A percentile compares a stretch with the other conserved stretches of the same genome.
phyloP scores from a whole-genome alignment of 1,140 invertebrate species.

The Drosophila teissieri region DNA sequence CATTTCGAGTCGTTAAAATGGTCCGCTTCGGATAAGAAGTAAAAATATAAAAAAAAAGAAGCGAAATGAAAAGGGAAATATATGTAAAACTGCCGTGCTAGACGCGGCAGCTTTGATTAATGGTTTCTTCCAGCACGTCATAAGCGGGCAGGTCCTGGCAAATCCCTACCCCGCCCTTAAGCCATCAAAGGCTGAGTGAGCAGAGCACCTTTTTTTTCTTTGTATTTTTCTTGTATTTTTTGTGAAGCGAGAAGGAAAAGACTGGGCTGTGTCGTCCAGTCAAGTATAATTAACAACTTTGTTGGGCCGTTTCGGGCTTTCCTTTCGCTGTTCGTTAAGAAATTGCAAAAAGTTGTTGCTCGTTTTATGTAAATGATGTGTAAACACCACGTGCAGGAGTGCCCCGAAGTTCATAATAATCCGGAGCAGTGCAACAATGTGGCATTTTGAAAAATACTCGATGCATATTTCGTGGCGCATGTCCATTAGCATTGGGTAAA shows the following conservation, averaged over 20 bases:
- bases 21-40: conserved; percentile 28
- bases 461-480: conserved; percentile 77
- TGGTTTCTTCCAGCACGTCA: conserved; percentile 73
- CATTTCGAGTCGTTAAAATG: conserved; percentile 46
- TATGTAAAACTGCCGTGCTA: conserved; percentile 40
- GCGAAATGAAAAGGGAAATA: conserved; percentile 11
- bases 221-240: conserved; percentile 5
- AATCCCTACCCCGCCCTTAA: conserved; percentile 17
- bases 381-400: conserved; percentile 74
- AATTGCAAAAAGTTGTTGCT: conserved; percentile 62
- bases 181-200: conserved; percentile 37
- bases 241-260: neutral
- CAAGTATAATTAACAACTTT: conserved; percentile 84
- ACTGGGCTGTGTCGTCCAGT: conserved; percentile 61
- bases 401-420: conserved; percentile 45
- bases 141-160: conserved; percentile 60
- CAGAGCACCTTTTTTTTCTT: conserved; percentile 52
- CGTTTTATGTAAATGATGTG: conserved; percentile 82
- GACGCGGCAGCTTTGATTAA: conserved; percentile 62
- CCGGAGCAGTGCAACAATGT: conserved; percentile 36
- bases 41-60: conserved; percentile 31
- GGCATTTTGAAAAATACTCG: conserved; percentile 53
- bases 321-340: conserved; percentile 54
- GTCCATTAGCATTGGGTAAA: conserved; percentile 60
- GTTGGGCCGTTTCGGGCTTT: conserved; percentile 56